Conservation (phyloP, 2,888 invertebrate species). For the Cylindroiulus punctatus region DNA sequence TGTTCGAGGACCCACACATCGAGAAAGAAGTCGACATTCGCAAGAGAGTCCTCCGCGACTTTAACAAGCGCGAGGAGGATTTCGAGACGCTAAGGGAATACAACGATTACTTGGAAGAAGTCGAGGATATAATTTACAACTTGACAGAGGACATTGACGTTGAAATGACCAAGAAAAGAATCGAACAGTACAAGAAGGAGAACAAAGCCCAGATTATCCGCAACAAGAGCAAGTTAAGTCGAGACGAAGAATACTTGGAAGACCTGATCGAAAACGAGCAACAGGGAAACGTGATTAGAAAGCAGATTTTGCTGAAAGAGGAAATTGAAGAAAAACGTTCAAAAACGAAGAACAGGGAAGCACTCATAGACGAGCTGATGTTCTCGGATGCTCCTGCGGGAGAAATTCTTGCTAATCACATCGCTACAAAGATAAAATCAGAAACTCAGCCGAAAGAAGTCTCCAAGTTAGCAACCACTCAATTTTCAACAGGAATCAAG, state of each 20-base stretch:
- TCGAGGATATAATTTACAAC: constrained; percentile 91
- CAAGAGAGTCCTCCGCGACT: constrained; percentile 86
- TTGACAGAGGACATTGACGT: constrained; percentile 89
- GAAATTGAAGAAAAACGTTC: constrained; percentile 76
- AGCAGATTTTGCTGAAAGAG: constrained; percentile 77
- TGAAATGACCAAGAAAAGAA: constrained; percentile 85
- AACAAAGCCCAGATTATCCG: constrained; percentile 71
- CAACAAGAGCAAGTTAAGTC: constrained; percentile 72
- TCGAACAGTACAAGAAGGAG: constrained; percentile 90
- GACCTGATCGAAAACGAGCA: constrained; percentile 77
- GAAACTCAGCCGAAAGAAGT: constrained; percentile 78
- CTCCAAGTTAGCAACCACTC: constrained; percentile 67
- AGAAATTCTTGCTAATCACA: constrained; percentile 84
- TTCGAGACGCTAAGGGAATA: constrained; percentile 84
- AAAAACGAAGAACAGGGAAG: constrained; percentile 87
- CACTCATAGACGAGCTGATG: constrained; percentile 94
- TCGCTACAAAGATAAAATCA: constrained; percentile 69
- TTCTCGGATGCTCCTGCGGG: constrained; percentile 90
- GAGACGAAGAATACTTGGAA: constrained; percentile 88
- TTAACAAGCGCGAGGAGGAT: constrained; percentile 95
- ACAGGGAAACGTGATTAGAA: constrained; percentile 76
- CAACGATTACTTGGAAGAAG: constrained; percentile 96
- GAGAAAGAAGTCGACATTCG: constrained; percentile 98
- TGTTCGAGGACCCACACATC: constrained; percentile 95
- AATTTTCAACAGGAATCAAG: constrained; percentile 88